Conservation (phyloP, 2,797 vertebrate genomes). For the Corythornis leucogaster region DNA sequence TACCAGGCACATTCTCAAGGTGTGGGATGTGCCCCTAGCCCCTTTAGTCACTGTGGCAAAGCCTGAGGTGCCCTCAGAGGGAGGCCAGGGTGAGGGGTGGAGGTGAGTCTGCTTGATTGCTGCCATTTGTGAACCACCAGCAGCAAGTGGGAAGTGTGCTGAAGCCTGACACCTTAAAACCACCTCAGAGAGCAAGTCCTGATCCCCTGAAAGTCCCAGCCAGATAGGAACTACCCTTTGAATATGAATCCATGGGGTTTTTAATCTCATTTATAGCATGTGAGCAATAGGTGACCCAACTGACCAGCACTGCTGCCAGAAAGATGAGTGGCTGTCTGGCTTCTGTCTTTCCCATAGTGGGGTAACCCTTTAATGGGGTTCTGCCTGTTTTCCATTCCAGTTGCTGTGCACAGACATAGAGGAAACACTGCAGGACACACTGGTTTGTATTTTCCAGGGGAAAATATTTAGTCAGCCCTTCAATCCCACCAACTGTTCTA, state of each 20-base stretch:
- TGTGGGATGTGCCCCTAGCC: background rate
- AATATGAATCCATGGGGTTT: background rate
- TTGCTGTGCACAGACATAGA: background rate
- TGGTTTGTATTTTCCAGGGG: conserved; percentile 32
- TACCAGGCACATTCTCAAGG: fast-evolving
- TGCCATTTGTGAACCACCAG: background rate
- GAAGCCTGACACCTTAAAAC: background rate
- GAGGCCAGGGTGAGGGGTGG: background rate
- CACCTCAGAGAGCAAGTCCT: fast-evolving
- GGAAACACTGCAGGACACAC: background rate
- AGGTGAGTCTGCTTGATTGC: background rate
- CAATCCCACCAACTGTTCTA: too few relatives aligned
- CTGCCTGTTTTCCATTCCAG: background rate
- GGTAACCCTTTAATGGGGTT: background rate
- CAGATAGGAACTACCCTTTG: fast-evolving
- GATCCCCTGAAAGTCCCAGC: background rate
- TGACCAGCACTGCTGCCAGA: background rate
- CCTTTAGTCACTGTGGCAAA: background rate
- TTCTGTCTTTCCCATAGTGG: background rate
- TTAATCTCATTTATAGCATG: background rate
- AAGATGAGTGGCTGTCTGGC: background rate
- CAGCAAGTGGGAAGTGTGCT: background rate
- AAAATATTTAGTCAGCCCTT: too few relatives aligned
- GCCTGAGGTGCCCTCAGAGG: background rate
- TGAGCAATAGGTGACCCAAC: background rate